These are phyloP conservation scores for Micropoecilia bifurca DNA, from an alignment of 2,797 vertebrate genomes.

Conservation along the genomic window DNA sequence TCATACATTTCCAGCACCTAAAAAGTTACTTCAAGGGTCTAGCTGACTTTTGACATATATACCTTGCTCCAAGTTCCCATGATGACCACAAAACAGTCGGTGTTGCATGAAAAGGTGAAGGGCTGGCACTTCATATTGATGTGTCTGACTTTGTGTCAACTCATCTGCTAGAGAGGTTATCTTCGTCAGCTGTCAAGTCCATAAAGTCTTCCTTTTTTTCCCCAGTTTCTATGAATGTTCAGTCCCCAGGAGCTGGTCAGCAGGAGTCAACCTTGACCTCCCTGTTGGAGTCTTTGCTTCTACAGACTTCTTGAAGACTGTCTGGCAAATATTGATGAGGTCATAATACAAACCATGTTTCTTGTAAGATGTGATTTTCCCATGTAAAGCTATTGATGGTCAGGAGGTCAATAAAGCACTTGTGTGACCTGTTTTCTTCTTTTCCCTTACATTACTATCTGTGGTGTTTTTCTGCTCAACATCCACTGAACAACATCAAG, in stretches of 20 bases:
- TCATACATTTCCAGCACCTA: constrained; percentile 21
- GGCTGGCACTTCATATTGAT: constrained; percentile 40
- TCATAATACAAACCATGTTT: constrained; percentile 46
- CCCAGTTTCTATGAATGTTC: constrained; percentile 43
- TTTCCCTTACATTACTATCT: neutral
- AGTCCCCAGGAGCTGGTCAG: constrained; percentile 28
- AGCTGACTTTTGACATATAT: constrained; percentile 43
- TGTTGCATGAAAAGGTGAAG: constrained; percentile 62
- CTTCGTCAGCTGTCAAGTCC: constrained; percentile 56
- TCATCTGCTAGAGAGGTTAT: constrained; percentile 55
- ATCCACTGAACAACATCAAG: neutral
- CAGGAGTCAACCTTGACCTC: constrained; percentile 31
- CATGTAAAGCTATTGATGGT: neutral
- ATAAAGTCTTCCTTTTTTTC: constrained; percentile 58
- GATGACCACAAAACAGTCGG: constrained; percentile 62
- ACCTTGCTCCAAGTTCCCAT: constrained; percentile 43
- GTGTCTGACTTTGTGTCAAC: constrained; percentile 52
- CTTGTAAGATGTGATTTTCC: constrained; percentile 45
- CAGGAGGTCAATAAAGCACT: neutral
- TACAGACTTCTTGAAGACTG: constrained; percentile 45
- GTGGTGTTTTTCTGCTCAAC: neutral
- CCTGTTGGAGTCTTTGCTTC: constrained; percentile 32
- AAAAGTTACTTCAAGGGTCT: constrained; percentile 47
- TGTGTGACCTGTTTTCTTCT: neutral
- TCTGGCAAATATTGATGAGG: constrained; percentile 49